Base-by-base conservation (phyloP, 2,113 vertebrate genomes). In the Oceanodroma tethys region DNA sequence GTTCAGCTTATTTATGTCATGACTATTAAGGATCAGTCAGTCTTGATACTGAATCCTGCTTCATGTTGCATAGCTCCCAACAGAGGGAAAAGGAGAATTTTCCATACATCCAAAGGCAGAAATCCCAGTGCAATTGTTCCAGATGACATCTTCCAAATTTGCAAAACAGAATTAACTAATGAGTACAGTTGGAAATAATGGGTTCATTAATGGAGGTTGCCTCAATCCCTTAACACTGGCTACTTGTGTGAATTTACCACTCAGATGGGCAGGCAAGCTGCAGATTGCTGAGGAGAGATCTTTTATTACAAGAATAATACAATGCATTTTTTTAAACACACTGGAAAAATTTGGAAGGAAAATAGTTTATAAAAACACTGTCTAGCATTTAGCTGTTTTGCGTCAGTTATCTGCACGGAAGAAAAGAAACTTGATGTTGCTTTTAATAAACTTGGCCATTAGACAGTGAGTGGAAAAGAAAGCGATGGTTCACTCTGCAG, bases 371-470 rank as follows among this genome's bases (percentile, higher is more conserved):
- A 62, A 72, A 86, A 92, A 7, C 66, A 40, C 16, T 32, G 40
- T 1, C 43, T 25, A 50, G 58, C 11, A 23, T 86, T 87, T 34
- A 52, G 62, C 73, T 83, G 73, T 2, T 72, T 71, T 95, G 32
- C 13, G 0, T 91, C 89, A 89, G 66, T 67, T 76, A 67, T 43
- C 42, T 56, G 72, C 63, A 47, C 78, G 90, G 20, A 72, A 56
- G 65, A 84, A 52, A 74, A 90, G 88, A 71, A 97, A 93, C 48
- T 58, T 22, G 71, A 40, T 20, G 62, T 27, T 92, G 70, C 73
- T 95, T 97, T 95, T 79, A 73, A 91, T 85, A 92, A 94, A 72
- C 80, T 86, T 83, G 93, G 90, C 80, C 38, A 21, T 42, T 13
- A 50, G 40, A 56, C 18, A 72, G 23, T 1, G 36, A 72, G 43